Conservation (phyloP, 2,797 vertebrate genomes). For the Brachyalestes nurse region DNA sequence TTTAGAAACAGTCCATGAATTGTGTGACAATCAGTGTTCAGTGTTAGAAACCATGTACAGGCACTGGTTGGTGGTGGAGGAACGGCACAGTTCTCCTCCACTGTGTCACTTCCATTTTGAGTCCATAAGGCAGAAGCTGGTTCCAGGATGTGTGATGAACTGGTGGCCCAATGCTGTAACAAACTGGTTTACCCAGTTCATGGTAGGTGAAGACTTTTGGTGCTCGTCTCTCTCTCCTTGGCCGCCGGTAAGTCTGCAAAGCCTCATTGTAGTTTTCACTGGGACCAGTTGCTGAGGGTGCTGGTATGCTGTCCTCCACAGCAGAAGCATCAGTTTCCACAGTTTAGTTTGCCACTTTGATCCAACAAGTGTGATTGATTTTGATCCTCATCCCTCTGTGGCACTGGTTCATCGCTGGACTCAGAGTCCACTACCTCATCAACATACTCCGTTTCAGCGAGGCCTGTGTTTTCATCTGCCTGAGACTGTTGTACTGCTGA, state of each 20-base stretch:
- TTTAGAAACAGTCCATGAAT: no score
- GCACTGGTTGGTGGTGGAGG: neutral
- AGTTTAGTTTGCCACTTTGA: no score
- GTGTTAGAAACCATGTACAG: no score
- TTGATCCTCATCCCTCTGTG: no score
- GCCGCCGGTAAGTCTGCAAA: neutral
- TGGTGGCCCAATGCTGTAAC: neutral
- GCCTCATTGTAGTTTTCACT: neutral
- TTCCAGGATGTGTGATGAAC: neutral
- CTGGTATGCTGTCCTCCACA: neutral
- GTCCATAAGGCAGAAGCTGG: neutral
- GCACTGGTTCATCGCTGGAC: no score
- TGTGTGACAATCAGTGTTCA: no score
- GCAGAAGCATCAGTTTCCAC: neutral
- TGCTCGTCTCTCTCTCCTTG: neutral
- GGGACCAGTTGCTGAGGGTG: neutral
- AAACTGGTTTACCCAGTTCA: neutral
- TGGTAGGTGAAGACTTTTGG: slow-evolving; percentile 5
- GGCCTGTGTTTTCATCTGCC: no score
- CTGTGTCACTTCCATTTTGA: neutral
- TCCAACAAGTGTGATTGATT: no score
- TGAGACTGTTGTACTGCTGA: no score
- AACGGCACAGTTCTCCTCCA: neutral
- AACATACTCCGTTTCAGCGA: no score
- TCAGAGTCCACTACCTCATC: no score